These are phyloP conservation scores for Hylomyscus alleni DNA, from an alignment of 2,797 vertebrate genomes.

Conservation along the genomic window DNA sequence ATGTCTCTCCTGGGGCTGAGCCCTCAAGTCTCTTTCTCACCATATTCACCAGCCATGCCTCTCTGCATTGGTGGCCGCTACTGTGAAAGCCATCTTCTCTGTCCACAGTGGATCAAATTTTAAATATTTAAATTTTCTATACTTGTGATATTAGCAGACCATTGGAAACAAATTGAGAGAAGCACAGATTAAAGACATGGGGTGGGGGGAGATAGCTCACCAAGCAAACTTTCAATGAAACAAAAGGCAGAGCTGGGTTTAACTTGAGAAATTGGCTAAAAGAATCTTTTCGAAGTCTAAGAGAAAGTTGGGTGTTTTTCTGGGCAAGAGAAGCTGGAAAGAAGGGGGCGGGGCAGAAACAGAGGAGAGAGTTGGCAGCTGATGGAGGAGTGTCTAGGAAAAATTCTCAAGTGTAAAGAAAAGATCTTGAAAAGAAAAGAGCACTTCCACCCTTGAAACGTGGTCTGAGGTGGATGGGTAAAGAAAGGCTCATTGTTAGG, in stretches of 20 bases:
- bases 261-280: background rate
- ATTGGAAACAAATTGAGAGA: conserved; percentile 14
- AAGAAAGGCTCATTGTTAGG: background rate
- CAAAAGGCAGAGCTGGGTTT: background rate
- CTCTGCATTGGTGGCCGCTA: background rate
- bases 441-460: background rate
- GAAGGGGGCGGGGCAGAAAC: background rate
- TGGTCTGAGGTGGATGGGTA: background rate
- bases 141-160: background rate
- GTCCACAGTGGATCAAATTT: background rate
- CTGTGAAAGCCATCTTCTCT: background rate
- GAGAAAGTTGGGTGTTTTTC: background rate
- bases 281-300: background rate
- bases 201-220: background rate
- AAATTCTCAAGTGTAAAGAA: background rate
- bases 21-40: background rate
- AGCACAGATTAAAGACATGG: background rate
- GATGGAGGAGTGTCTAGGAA: background rate
- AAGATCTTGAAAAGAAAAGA: conserved; percentile 37
- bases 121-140: conserved; percentile 5
- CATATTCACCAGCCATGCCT: background rate
- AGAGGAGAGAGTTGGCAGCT: background rate
- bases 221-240: background rate
- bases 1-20: background rate
- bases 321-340: conserved; percentile 1